Base-by-base conservation (phyloP, 2,888 invertebrate genomes). In the Ophioninae sp. region DNA sequence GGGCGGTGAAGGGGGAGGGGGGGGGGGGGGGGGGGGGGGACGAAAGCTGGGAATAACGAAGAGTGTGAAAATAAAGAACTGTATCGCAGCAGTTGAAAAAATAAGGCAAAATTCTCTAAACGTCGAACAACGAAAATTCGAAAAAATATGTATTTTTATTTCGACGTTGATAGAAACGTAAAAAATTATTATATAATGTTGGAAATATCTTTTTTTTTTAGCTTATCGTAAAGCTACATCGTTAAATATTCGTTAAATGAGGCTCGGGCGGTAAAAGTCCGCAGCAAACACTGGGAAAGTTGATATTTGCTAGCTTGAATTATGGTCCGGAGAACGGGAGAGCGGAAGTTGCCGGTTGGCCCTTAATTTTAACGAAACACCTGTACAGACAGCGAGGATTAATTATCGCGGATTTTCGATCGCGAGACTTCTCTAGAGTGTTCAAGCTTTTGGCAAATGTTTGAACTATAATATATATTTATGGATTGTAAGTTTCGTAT, bases 351-450 rank as follows among this genome's bases (percentile, higher is more conserved):
- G 74, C 70, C 62, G 72, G 81, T 70, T 81, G 8, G 83, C 80
- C 82, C 84, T 87, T 87, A 86, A 88, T 87, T 88, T 85, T 87
- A 87, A 87, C 85, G 80, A 82, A 87, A 87, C 86, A 86, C 87
- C 20, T 6, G 37, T 56, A 65, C 20, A 7, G n/a, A n/a, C 2
- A 37, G 6, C 17, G 21, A 62, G 41, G 21, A n/a, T 39, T 13
- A 50, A 50, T 61, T 59, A 61, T 61, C 21, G 61, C 21, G 17
- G 3, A 7, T 68, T 74, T 23, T 30, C 8, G 13, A 68, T 69
- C 62, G 30, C 13, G 20, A 21, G 20, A 20, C 10, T 10, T 65
- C 44, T 44, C 5, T 13, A 3, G 44, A 10, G 13, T 13, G 44
- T 10, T 44, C 44, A 13, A 44, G 73, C 62, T 77, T 67, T 62